phyloP scores from a whole-genome alignment of 2,113 vertebrate genomes.

The Hydropotes inermis region DNA sequence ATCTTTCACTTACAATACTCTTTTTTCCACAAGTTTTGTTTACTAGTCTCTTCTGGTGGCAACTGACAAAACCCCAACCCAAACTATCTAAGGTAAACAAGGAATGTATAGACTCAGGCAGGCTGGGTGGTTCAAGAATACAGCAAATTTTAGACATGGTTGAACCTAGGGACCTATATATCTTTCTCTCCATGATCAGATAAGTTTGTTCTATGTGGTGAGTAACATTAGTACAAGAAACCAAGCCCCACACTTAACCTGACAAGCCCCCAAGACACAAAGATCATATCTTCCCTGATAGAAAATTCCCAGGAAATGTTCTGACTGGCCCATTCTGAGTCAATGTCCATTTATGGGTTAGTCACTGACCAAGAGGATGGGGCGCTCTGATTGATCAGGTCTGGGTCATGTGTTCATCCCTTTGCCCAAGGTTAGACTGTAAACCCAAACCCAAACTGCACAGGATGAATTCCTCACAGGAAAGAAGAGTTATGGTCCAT shows the following conservation, averaged over 20 bases:
- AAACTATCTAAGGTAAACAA: neutral
- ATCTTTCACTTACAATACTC: neutral
- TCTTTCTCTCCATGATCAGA: neutral
- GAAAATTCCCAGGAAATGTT: constrained; percentile 13
- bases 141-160: neutral
- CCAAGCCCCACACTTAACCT: neutral
- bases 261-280: neutral
- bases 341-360: neutral
- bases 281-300: neutral
- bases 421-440: neutral
- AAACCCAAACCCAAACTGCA: neutral
- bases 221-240: neutral
- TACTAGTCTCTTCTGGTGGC: neutral
- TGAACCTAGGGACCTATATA: neutral
- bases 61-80: neutral
- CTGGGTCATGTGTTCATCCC: neutral
- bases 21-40: neutral
- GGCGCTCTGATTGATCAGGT: neutral
- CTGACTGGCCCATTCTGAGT: neutral
- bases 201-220: neutral
- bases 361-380: neutral
- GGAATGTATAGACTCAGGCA: neutral
- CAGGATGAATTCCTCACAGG: neutral
- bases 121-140: neutral
- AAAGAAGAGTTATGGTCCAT: neutral